Base-by-base conservation (phyloP, 2,888 invertebrate genomes). In the Phoronis australis region DNA sequence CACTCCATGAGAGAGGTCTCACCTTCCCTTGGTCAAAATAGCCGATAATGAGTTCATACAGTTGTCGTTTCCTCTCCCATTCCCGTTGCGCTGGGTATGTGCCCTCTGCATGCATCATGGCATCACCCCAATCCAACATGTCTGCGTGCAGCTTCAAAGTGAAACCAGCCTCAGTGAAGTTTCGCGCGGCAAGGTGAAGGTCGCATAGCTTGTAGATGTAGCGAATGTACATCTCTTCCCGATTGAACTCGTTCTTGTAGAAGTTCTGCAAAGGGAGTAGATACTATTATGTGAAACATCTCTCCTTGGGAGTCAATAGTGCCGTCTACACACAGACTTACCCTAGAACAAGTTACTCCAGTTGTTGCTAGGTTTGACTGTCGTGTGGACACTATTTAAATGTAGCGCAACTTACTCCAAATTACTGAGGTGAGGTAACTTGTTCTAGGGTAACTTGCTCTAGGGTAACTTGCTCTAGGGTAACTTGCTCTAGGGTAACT, bases 171-270 rank as follows among this genome's bases (percentile, higher is more conserved):
- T 96, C 95, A 0, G 92, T 87, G 70, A 85, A 94, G 77, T 95
- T 95, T 68, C 91, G 91, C 0, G 91, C 89, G 18, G 87, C 87
- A 44, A 91, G 80, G 77, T 96, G 95, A 15, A 96, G 82, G 70
- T 93, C 91, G 73, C 91, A 91, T 31, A 96, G 80, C 74, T 94
- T 94, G 80, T 94, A 93, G 55, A 96, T 93, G 78, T 96, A 96
- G 47, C 89, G 85, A 44, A 94, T 80, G 77, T 95, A 96, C 90
- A 95, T 92, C 78, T 94, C 93, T 67, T 92, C 90, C 23, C 93
- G 83, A 68, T 94, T 91, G 60, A 93, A 91, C 79, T 94, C 93
- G 73, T 90, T 91, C 76, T 93, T 92, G 80, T 95, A 95, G 76
- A 95, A 96, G 71, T 94, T 93, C 88, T 90, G 80, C 27, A 77